Conservation (phyloP, 2,888 invertebrate species). For the Drosophila silvestris region DNA sequence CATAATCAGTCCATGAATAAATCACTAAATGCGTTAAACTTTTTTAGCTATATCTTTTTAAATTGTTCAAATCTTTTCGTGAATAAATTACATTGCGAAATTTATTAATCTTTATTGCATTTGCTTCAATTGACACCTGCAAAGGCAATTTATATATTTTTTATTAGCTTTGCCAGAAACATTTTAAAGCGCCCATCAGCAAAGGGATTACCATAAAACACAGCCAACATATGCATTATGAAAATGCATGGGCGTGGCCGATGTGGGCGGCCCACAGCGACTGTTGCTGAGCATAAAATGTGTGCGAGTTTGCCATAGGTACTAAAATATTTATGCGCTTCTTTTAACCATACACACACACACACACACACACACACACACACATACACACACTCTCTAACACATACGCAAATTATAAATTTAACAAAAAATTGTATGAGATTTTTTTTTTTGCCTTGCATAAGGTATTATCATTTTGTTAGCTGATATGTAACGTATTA, state of each 20-base stretch:
- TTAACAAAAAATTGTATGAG: slow-evolving; percentile 21
- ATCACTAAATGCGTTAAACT: slow-evolving; percentile 6
- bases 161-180: slow-evolving; percentile 8
- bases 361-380: slow-evolving; percentile 4
- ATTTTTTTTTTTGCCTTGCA: slow-evolving; percentile 12
- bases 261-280: not conserved
- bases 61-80: slow-evolving; percentile 2
- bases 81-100: slow-evolving; percentile 11
- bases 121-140: slow-evolving; percentile 46
- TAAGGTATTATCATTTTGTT: slow-evolving; percentile 4
- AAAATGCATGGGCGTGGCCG: slow-evolving; percentile 35
- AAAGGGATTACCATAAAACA: slow-evolving; percentile 54
- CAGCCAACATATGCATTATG: slow-evolving; percentile 59
- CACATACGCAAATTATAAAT: slow-evolving; percentile 14
- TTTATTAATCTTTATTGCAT: slow-evolving; percentile 28
- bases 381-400: not conserved
- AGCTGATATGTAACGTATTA: slow-evolving; percentile 1
- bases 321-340: slow-evolving; percentile 72
- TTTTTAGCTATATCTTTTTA: slow-evolving; percentile 6
- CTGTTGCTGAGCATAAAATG: slow-evolving; percentile 24
- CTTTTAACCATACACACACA: slow-evolving; percentile 33
- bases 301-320: slow-evolving; percentile 47
- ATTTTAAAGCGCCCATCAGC: slow-evolving; percentile 17
- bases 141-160: slow-evolving; percentile 19
- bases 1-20: slow-evolving; percentile 1